Conservation (phyloP, 2,888 invertebrate genomes). For the Liposcelis brunnea region DNA sequence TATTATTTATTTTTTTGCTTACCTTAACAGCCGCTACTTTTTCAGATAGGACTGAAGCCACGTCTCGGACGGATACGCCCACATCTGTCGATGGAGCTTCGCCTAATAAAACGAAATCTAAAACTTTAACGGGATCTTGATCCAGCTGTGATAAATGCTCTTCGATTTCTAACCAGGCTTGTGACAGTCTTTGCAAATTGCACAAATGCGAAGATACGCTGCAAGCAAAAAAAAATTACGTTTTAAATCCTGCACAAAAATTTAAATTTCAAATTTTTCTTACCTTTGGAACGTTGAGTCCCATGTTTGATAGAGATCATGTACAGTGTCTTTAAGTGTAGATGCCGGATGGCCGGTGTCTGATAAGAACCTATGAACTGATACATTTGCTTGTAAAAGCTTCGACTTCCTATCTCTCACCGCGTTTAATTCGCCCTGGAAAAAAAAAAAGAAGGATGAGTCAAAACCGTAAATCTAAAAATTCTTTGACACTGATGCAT, state of each 20-base stretch:
- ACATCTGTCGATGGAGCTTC: constrained; percentile 30
- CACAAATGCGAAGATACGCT: constrained; percentile 56
- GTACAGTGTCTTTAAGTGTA: constrained; percentile 44
- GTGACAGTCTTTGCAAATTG: constrained; percentile 50
- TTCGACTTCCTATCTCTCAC: constrained; percentile 35
- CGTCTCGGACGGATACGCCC: constrained; percentile 36
- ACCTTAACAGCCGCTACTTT: constrained; percentile 18
- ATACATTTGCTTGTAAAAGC: constrained; percentile 41
- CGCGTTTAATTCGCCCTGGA: constrained; percentile 42
- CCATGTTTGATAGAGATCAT: constrained; percentile 49
- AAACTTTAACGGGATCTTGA: constrained; percentile 36
- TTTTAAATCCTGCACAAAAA: too few relatives aligned
- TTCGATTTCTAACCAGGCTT: constrained; percentile 61
- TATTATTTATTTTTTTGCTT: too few relatives aligned
- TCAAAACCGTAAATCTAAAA: not conserved
- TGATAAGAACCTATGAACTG: constrained; percentile 35
- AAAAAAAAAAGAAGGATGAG: constrained; percentile 22
- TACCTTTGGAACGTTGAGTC: constrained; percentile 53
- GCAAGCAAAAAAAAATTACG: constrained; percentile 20
- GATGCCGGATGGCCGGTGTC: constrained; percentile 31
- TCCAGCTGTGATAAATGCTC: constrained; percentile 60
- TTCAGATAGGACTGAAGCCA: constrained; percentile 38
- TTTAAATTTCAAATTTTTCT: too few relatives aligned
- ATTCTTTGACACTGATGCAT: too few relatives aligned
- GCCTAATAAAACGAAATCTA: constrained; percentile 30